These are phyloP conservation scores for Girardinus metallicus DNA, from an alignment of 2,797 vertebrate genomes.

Conservation along the genomic window DNA sequence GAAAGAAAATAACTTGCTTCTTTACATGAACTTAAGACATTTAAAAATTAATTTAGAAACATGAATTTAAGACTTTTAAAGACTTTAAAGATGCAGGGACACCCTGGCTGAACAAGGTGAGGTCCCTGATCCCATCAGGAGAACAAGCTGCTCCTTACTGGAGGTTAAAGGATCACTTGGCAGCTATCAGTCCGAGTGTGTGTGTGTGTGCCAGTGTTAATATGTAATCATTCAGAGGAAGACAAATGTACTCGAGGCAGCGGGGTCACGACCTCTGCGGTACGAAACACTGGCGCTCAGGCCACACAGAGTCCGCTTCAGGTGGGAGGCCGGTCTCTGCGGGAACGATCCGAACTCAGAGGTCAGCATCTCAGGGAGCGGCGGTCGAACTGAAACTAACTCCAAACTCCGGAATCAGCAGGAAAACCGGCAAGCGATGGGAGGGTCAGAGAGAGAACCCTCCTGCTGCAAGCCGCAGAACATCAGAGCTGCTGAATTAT, in stretches of 20 bases:
- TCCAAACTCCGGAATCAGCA: constrained; percentile 57
- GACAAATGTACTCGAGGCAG: constrained; percentile 72
- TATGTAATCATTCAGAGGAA: constrained; percentile 75
- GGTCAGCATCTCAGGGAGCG: constrained; percentile 59
- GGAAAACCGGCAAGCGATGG: constrained; percentile 34
- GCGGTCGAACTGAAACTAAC: constrained; percentile 31
- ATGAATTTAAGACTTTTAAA: too few species aligned
- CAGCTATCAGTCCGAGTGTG: constrained; percentile 31
- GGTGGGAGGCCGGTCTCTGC: constrained; percentile 53
- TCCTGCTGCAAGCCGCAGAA: constrained; percentile 21
- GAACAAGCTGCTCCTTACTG: constrained; percentile 42
- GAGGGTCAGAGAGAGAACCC: constrained; percentile 37
- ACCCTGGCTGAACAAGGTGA: constrained; percentile 28
- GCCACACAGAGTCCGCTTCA: constrained; percentile 34
- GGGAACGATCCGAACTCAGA: constrained; percentile 51
- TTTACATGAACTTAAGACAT: too few species aligned
- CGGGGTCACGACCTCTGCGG: constrained; percentile 71
- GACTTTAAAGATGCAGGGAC: too few species aligned
- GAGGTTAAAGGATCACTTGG: constrained; percentile 52
- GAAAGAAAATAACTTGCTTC: too few species aligned
- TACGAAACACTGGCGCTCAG: constrained; percentile 66
- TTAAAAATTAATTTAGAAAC: too few species aligned
- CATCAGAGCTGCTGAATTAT: constrained; percentile 73
- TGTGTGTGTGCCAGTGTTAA: constrained; percentile 57
- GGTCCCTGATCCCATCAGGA: constrained; percentile 34